Base-by-base conservation (phyloP, 2,888 invertebrate species). In the Alsophila aescularia region DNA sequence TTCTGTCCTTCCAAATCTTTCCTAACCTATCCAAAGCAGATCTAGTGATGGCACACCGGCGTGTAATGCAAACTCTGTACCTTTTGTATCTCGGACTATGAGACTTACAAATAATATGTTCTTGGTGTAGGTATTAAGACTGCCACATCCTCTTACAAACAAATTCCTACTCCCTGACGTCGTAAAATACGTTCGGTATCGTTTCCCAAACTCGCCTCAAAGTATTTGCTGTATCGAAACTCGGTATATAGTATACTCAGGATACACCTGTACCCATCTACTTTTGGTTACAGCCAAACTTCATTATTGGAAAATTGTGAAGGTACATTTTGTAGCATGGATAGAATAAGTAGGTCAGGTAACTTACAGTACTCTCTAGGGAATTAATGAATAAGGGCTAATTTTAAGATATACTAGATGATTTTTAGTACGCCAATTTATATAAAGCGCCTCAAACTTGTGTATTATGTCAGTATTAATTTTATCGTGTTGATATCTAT, bases 261-360 rank as follows among this genome's bases (percentile, higher is more conserved):
- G 3, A 2, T 34, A 27, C 15, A 42, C 42, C 40, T 31, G 8
- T 50, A 21, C 14, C 10, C 16, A 50, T 24, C 5, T 1, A 8
- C 8, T 24, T 37, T 37, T 15, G 15, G 24, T 41, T 43, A 40
- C 45, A 52, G 48, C 34, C 45, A 53, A 39, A 58, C 45, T 47
- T 50, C 16, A 47, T 50, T 53, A 50, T 24, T 32, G 34, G 36
- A 32, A 39, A 34, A 21, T 45, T 40, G 29, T 45, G 18, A 45
- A 45, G 52, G 52, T 15, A 24, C 7, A 24, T 14, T 13, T 14
- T 12, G 9, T 2, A n/a, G n/a, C 9, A 16, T 21, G 21, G 3
- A 34, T 24, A 7, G 24, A 7, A 24, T 24, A 24, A 8, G 24
- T 1, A 24, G 24, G 24, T 5, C 7, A 24, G 7, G 24, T 24